Evolutionary conservation across 2,888 invertebrate genomes (phyloP), one percentile per base, ranked within the genome.

Genomic region (Polia nebulosa): DNA sequence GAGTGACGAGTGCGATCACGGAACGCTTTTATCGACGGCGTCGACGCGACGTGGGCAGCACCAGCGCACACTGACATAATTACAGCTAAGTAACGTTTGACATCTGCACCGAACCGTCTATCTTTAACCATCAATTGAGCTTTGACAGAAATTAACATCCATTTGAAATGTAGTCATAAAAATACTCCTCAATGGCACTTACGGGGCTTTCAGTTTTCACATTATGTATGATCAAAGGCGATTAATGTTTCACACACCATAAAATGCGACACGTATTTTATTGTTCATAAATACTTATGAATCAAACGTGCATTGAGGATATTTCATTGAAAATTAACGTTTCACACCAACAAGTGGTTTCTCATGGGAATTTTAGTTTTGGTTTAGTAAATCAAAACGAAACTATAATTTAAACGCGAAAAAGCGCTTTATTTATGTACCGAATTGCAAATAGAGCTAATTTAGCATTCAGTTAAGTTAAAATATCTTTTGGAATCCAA

Each of bases 1-100:
- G 55, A 47, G 52, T 65, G 75, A 61, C 78, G 67, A 68, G 70
- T 41, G 47, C 56, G 76, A 81, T 78, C 73, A 76, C 64, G 68
- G 64, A 81, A 78, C 59, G 76, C 76, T 76, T 81, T 81, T 76
- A 81, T 64, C 76, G 62, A 52, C 44, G 62, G 27, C 65, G 72
- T n/a, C 34, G 29, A 17, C 15, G 11, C 57, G 44, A 52, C 51
- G 73, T 73, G 74, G 56, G 75, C 45, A 49, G 61, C 20, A 39
- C 27, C 59, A 32, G 45, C 57, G 71, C n/a, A 65, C 71, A 67
- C 22, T 81, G 70, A 71, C 68, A 70, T 71, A 60, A 78, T 81
- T 81, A 66, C 66, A 59, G 57, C 62, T 69, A 72, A 81, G 70
- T 78, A 68, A 76, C 70, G 63, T 66, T 65, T 81, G 81, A 78